phyloP scores from a whole-genome alignment of 2,113 vertebrate species.

The Toxostoma redivivum region DNA sequence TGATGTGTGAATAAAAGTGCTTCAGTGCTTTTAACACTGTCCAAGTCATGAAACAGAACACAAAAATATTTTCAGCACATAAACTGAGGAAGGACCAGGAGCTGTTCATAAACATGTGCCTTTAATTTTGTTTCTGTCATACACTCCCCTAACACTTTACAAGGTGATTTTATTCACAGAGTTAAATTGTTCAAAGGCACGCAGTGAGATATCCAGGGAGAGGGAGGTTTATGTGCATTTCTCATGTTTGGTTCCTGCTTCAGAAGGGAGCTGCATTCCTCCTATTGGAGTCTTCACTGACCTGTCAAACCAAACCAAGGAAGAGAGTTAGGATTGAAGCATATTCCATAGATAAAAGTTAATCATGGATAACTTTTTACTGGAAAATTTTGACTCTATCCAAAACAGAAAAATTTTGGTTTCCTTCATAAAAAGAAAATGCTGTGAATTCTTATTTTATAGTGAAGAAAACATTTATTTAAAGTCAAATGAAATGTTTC shows the following conservation, averaged over 20 bases:
- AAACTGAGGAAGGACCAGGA: neutral
- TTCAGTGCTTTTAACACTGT: constrained; percentile 30
- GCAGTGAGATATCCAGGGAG: neutral
- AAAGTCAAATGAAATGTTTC: constrained; percentile 11
- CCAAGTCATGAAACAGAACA: constrained; percentile 20
- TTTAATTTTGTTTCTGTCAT: constrained; percentile 31
- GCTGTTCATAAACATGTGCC: neutral
- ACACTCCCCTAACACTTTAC: neutral
- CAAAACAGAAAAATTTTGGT: neutral
- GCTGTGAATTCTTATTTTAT: neutral
- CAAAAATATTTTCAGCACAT: constrained; percentile 39
- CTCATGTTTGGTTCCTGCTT: neutral
- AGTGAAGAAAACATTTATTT: neutral
- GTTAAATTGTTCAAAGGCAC: neutral
- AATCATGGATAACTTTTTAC: neutral
- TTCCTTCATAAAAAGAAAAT: neutral
- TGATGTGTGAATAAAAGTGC: constrained; percentile 35
- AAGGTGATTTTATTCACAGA: neutral
- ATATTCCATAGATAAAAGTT: neutral
- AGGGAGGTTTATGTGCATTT: neutral
- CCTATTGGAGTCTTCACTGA: neutral
- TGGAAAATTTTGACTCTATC: neutral
- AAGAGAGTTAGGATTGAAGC: neutral
- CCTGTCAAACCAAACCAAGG: neutral
- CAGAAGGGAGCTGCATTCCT: neutral